Evolutionary conservation across 2,113 vertebrate genomes (phyloP).

Genomic region (Solea solea): DNA sequence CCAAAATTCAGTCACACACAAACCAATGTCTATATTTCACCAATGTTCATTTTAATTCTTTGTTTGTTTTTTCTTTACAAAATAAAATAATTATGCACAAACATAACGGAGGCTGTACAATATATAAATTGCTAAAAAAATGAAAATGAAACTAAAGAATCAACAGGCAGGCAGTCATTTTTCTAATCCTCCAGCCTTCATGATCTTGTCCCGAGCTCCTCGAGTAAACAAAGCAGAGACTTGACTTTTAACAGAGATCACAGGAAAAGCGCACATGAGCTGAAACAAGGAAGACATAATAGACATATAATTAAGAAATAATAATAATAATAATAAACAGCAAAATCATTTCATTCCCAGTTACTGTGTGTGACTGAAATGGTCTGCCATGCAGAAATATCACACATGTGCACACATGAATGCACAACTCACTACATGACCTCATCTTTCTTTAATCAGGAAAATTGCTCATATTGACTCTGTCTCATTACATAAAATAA

Average conservation of each 20-base stretch:
- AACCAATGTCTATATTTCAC: conserved; percentile 8
- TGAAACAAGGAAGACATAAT: conserved; percentile 35
- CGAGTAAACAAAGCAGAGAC: conserved; percentile 50
- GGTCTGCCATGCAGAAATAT: background rate
- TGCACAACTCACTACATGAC: background rate
- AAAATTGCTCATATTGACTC: too few species aligned
- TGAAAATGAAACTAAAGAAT: conserved; percentile 31
- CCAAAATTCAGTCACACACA: background rate
- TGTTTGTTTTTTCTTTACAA: conserved; percentile 62
- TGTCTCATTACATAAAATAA: too few species aligned
- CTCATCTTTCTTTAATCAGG: background rate
- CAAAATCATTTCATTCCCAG: background rate
- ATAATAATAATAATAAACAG: background rate
- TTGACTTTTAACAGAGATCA: background rate
- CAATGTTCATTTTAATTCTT: conserved; percentile 39
- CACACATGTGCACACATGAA: conserved; percentile 4
- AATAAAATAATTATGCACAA: conserved; percentile 73
- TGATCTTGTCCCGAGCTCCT: conserved; percentile 24
- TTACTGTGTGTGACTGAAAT: background rate
- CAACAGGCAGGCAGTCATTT: conserved; percentile 58
- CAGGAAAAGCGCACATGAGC: conserved; percentile 4
- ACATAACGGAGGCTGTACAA: conserved; percentile 61
- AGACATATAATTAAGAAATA: conserved; percentile 5
- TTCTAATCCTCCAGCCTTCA: conserved; percentile 22
- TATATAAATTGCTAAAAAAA: conserved; percentile 63